A percentile compares a stretch with the other conserved stretches of the same genome.
phyloP scores from a whole-genome alignment of 2,113 vertebrate genomes.

The Apteryx mantelli region DNA sequence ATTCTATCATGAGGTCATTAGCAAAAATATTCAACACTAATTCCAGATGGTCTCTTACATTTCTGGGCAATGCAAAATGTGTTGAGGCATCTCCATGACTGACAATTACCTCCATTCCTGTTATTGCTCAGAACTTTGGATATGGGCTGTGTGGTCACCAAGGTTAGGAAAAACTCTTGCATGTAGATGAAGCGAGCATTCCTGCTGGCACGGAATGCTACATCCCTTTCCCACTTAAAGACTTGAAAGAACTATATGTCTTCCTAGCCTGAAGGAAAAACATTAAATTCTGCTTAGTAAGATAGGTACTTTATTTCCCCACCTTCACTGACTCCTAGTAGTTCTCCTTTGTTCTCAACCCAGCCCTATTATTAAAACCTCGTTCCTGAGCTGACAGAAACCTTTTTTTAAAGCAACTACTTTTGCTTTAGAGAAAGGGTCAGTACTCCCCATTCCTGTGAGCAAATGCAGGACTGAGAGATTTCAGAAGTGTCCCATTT shows the following conservation, averaged over 20 bases:
- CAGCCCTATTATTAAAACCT: neutral
- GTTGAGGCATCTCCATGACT: slow-evolving; percentile 60
- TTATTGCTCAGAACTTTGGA: slow-evolving; percentile 37
- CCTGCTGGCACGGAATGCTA: neutral
- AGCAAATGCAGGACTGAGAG: neutral
- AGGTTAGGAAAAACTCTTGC: slow-evolving; percentile 47
- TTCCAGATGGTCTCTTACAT: slow-evolving; percentile 72
- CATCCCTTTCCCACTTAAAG: neutral
- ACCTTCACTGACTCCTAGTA: neutral
- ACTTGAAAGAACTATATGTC: neutral
- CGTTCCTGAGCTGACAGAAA: neutral
- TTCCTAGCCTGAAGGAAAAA: neutral
- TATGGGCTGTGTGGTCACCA: slow-evolving; percentile 31
- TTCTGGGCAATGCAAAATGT: slow-evolving; percentile 63
- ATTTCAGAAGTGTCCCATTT: neutral
- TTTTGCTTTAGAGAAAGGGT: neutral
- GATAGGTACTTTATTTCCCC: neutral
- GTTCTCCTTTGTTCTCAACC: neutral
- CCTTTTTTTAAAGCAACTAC: neutral
- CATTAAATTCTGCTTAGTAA: slow-evolving; percentile 1
- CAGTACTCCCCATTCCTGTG: neutral
- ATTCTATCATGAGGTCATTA: slow-evolving; percentile 60
- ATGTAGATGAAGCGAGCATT: slow-evolving; percentile 72
- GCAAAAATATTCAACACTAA: slow-evolving; percentile 61
- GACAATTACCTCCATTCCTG: slow-evolving; percentile 45